Evolutionary conservation across 2,797 vertebrate genomes (phyloP), one percentile per base, ranked within the genome.

Genomic region (Macropodus opercularis): DNA sequence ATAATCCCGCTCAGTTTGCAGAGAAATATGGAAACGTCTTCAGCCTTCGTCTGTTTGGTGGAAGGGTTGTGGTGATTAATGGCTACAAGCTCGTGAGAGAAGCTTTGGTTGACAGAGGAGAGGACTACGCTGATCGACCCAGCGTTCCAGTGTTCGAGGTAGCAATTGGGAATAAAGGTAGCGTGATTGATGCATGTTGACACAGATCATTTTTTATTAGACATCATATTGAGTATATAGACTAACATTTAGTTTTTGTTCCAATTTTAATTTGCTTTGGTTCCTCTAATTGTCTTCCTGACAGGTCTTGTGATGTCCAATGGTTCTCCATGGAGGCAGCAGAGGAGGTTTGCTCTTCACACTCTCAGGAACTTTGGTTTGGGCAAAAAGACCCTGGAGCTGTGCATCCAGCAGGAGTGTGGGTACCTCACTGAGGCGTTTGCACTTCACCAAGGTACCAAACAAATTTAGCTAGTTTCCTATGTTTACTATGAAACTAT

Each of bases 331-430:
- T 91, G 91, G 93, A 84, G 56, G 31, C 71, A 83, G 1, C 88
- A 90, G 53, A 86, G 85, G 26, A 84, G 80, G 55, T 94, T 93
- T 75, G 80, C 89, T 5, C 79, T 92, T 24, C 81, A 81, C 6
- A 89, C 85, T 0, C 81, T 92, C 3, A 79, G 78, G 29, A 90
- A 90, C 62, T 91, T 92, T 47, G 85, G 90, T 11, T 0, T 92
- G 44, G 92, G 89, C 8, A 89, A 77, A 51, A 81, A 61, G 39
- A 77, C 32, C 2, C 24, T 90, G 15, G 89, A 92, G 57, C 70
- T 67, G 0, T 85, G 31, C 9, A 84, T 93, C 63, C 83, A 89
- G 43, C 69, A 70, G 5, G 87, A 92, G 75, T 69, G 83, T 39
- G 69, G 54, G 1, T 87, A 78, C 27, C 83, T 92, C 31, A 48